A percentile compares a stretch with the other conserved stretches of the same genome.
These are phyloP conservation scores for Pseudochaenichthys georgianus DNA, from an alignment of 2,797 vertebrate species.

Conservation along the genomic window DNA sequence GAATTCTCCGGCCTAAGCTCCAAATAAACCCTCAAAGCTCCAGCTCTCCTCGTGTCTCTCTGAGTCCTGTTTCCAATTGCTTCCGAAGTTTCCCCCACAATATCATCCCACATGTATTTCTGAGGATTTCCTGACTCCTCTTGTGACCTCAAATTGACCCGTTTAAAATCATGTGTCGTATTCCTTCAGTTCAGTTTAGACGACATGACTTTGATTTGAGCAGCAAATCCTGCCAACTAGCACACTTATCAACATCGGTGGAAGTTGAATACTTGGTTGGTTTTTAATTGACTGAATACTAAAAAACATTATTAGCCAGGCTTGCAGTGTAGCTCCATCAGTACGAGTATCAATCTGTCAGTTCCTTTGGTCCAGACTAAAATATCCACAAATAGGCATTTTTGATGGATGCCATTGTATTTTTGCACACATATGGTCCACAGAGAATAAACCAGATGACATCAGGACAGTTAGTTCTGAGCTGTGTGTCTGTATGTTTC, in stretches of 20 bases:
- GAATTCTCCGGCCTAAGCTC: no score
- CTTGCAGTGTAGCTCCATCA: neutral
- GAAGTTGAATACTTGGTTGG: neutral
- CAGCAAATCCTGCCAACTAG: conserved; percentile 5
- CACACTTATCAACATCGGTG: neutral
- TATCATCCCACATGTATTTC: neutral
- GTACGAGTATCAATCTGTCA: neutral
- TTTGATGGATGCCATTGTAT: neutral
- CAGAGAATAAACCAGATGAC: neutral
- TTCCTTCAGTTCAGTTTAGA: conserved; percentile 16
- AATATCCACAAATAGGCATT: neutral
- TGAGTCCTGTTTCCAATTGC: no score
- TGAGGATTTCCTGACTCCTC: conserved; percentile 5
- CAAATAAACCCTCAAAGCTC: no score
- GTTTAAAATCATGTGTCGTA: conserved; percentile 9
- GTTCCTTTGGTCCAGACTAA: neutral
- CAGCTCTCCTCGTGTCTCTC: no score
- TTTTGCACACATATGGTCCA: neutral
- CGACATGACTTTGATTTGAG: conserved; percentile 7
- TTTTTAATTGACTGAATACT: neutral
- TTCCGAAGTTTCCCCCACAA: no score
- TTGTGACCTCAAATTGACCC: neutral
- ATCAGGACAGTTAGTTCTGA: neutral
- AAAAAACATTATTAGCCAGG: neutral
- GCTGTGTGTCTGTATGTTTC: neutral